These are phyloP conservation scores for Zelostemma sp. DNA, from an alignment of 1,140 invertebrate genomes.

Conservation along the genomic window DNA sequence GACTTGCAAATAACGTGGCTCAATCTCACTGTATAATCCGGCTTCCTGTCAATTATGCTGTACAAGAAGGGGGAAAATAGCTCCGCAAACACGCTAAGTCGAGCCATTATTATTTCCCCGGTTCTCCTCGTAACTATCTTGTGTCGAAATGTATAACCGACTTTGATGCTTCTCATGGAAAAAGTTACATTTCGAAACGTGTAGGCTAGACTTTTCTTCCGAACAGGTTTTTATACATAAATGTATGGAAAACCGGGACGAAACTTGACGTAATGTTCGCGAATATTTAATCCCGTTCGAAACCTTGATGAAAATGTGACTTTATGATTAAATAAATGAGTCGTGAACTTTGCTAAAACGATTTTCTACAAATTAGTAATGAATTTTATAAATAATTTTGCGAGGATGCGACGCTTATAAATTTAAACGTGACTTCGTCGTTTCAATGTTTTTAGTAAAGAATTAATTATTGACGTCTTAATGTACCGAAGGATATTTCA, in stretches of 20 bases:
- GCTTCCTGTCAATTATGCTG: conserved; percentile 46
- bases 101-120: conserved; percentile 43
- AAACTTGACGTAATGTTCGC: conserved; percentile 17
- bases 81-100: conserved; percentile 41
- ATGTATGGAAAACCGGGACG: conserved; percentile 16
- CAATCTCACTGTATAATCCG: conserved; percentile 45
- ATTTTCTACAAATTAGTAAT: too few species aligned
- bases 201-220: too few species aligned
- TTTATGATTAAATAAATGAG: conserved; percentile 13
- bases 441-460: too few species aligned
- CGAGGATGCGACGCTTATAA: too few species aligned
- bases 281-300: neutral
- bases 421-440: too few species aligned
- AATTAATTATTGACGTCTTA: too few species aligned
- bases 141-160: conserved; percentile 22
- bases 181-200: too few species aligned
- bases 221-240: conserved; percentile 10
- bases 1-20: conserved; percentile 48
- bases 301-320: conserved; percentile 24
- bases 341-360: too few species aligned
- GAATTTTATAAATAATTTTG: too few species aligned
- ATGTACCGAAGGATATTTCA: too few species aligned
- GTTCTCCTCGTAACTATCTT: conserved; percentile 36
- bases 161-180: too few species aligned
- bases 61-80: conserved; percentile 46